Conservation (phyloP, 2,113 vertebrate species). For the Trematomus loennbergii region DNA sequence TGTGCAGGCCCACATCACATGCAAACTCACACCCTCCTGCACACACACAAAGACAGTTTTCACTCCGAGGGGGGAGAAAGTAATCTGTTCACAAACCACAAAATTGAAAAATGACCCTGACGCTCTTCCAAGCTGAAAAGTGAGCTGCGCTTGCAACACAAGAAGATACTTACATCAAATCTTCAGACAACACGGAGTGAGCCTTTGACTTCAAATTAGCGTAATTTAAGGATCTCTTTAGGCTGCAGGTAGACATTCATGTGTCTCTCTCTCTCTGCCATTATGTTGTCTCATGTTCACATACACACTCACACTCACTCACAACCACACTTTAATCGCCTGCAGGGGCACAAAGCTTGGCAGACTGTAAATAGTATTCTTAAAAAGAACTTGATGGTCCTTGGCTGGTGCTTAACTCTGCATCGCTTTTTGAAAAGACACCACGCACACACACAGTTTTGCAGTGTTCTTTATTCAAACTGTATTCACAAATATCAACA, state of each 20-base stretch:
- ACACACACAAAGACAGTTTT: slow-evolving; percentile 25
- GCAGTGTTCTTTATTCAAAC: not conserved
- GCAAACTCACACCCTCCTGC: slow-evolving; percentile 18
- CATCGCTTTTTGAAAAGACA: slow-evolving; percentile 7
- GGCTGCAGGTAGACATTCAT: slow-evolving; percentile 40
- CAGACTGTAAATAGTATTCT: slow-evolving; percentile 12
- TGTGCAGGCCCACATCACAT: slow-evolving; percentile 14
- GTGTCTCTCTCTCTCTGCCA: not conserved
- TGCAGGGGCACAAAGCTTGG: not conserved
- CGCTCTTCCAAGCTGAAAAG: slow-evolving; percentile 65
- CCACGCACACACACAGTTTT: not conserved
- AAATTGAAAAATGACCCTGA: slow-evolving; percentile 78
- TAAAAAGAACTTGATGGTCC: not conserved
- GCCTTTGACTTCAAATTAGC: slow-evolving; percentile 62
- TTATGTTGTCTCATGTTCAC: not conserved
- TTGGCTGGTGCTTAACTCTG: not conserved
- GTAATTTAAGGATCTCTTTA: slow-evolving; percentile 58
- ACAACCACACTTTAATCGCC: slow-evolving; percentile 5
- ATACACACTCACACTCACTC: too few relatives aligned
- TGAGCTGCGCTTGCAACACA: slow-evolving; percentile 63
- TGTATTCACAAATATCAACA: too few relatives aligned
- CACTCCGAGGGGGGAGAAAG: slow-evolving; percentile 53
- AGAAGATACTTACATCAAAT: slow-evolving; percentile 58
- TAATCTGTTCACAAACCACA: slow-evolving; percentile 78
- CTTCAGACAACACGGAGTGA: slow-evolving; percentile 51